Evolutionary conservation across 2,797 vertebrate species (phyloP).

Genomic region (Eremophila alpestris): DNA sequence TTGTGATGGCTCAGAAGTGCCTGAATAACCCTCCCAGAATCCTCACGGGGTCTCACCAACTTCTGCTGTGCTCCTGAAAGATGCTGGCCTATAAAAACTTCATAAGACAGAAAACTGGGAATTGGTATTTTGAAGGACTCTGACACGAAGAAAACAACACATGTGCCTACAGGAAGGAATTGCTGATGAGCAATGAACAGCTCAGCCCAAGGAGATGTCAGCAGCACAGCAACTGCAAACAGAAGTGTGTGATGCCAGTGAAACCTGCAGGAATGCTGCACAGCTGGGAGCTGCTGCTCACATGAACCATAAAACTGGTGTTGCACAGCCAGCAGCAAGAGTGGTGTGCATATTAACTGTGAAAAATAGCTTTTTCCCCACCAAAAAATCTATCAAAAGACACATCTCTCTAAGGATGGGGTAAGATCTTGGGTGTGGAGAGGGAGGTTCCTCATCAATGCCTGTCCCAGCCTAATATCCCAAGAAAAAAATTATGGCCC

Average conservation of each 20-base stretch:
- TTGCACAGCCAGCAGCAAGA: neutral
- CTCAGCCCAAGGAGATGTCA: neutral
- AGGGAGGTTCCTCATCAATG: neutral
- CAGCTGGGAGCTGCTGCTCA: neutral
- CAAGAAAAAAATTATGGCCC: neutral
- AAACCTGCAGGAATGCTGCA: neutral
- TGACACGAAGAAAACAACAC: neutral
- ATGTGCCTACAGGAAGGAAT: neutral
- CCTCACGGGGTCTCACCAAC: neutral
- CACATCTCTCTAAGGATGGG: neutral
- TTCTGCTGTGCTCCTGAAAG: neutral
- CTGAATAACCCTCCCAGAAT: neutral
- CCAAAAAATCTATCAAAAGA: neutral
- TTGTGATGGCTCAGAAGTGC: neutral
- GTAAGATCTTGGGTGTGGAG: neutral
- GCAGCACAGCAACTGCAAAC: neutral
- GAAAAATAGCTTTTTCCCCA: conserved; percentile 7
- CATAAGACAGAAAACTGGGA: neutral
- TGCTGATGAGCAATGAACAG: neutral
- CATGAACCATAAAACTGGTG: neutral
- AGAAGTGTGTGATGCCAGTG: neutral
- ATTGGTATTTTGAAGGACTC: neutral
- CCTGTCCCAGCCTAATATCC: neutral
- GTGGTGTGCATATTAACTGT: neutral
- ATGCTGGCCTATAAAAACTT: neutral